Evolutionary conservation across 1,140 invertebrate genomes (phyloP).

Genomic region (Triops cancriformis): DNA sequence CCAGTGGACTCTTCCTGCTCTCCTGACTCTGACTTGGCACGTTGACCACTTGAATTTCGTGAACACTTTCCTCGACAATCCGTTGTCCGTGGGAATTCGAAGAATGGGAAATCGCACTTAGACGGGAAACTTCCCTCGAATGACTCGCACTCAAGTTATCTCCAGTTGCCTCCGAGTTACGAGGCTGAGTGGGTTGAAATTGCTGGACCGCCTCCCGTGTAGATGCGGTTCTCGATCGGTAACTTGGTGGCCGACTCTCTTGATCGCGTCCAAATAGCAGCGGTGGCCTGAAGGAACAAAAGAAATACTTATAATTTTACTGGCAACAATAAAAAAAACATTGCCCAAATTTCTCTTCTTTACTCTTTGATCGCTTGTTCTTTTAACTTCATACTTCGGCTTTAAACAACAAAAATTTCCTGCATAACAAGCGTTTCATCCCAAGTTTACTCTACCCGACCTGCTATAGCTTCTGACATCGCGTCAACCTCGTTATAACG

Average conservation of each 20-base stretch:
- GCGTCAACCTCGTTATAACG: too few relatives aligned
- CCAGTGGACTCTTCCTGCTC: constrained; percentile 11
- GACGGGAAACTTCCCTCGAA: constrained; percentile 19
- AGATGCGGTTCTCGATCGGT: constrained; percentile 40
- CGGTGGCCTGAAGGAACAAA: constrained; percentile 31
- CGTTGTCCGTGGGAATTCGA: not conserved
- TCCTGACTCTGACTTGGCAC: constrained; percentile 29
- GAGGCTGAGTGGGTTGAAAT: constrained; percentile 1
- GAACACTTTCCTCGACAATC: constrained; percentile 23
- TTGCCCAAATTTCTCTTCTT: too few relatives aligned
- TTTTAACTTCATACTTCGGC: too few relatives aligned
- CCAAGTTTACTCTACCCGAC: too few relatives aligned
- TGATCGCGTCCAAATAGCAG: constrained; percentile 33
- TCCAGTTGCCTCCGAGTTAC: constrained; percentile 30
- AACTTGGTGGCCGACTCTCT: constrained; percentile 50
- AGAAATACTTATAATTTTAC: constrained; percentile 21
- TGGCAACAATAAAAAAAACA: too few relatives aligned
- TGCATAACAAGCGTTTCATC: too few relatives aligned
- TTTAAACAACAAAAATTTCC: too few relatives aligned
- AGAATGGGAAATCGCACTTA: constrained; percentile 23
- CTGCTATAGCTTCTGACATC: too few relatives aligned
- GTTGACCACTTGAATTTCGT: constrained; percentile 34
- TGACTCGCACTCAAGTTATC: constrained; percentile 36
- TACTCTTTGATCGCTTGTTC: too few relatives aligned
- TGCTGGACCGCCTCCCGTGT: not conserved